These are phyloP conservation scores for Epistrophe grossulariae DNA, from an alignment of 2,888 invertebrate genomes.

Conservation along the genomic window DNA sequence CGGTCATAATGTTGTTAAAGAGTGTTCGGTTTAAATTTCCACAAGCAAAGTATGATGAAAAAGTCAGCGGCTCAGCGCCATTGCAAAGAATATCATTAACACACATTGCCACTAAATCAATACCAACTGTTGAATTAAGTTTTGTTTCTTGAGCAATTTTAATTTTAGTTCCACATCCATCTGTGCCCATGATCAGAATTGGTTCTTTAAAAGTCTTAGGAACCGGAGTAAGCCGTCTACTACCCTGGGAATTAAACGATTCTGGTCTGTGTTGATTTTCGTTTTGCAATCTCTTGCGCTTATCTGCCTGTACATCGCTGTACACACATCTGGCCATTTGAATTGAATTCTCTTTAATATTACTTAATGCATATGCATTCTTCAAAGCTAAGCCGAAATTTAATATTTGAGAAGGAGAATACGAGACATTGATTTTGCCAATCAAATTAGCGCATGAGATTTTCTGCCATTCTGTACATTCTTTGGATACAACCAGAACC, in stretches of 20 bases:
- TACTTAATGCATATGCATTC: slow-evolving; percentile 80
- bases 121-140: slow-evolving; percentile 92
- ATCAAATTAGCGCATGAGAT: slow-evolving; percentile 84
- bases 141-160: slow-evolving; percentile 93
- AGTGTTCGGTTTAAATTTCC: slow-evolving; percentile 90
- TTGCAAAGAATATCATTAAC: slow-evolving; percentile 98
- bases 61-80: slow-evolving; percentile 97
- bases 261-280: slow-evolving; percentile 77
- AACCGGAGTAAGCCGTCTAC: slow-evolving; percentile 81
- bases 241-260: slow-evolving; percentile 78
- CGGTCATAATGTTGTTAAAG: slow-evolving; percentile 85
- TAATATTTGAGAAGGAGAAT: slow-evolving; percentile 84
- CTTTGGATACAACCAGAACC: slow-evolving; percentile 89
- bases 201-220: slow-evolving; percentile 87
- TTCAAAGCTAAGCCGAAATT: slow-evolving; percentile 89
- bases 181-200: slow-evolving; percentile 96
- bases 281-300: slow-evolving; percentile 14
- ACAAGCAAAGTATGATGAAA: slow-evolving; percentile 97
- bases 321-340: background rate
- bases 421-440: slow-evolving; percentile 82
- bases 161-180: slow-evolving; percentile 99
- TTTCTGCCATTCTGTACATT: slow-evolving; percentile 84
- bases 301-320: slow-evolving; percentile 16
- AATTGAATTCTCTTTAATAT: slow-evolving; percentile 71
- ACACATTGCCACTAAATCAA: slow-evolving; percentile 99